Conservation (phyloP, 2,113 vertebrate species). For the Nansenia antarctica region DNA sequence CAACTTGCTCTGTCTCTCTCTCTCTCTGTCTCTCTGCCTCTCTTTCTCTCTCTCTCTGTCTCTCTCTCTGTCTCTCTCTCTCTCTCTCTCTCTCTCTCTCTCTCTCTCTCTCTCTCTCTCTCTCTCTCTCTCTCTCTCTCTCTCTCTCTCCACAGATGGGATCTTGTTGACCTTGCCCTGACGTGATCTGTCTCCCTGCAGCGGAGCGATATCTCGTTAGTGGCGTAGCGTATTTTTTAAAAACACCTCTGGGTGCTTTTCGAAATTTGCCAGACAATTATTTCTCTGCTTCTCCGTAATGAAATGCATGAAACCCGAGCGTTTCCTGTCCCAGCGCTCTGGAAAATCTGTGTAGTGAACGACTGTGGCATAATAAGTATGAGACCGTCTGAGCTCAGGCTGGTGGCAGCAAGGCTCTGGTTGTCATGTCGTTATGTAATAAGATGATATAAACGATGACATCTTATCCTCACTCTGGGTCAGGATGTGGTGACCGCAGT, state of each 20-base stretch:
- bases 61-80: not conserved
- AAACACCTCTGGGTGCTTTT: not conserved
- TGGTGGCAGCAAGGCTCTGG: not conserved
- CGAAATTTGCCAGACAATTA: not conserved
- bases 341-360: not conserved
- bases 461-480: too few species aligned
- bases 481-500: too few species aligned
- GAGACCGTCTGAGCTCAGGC: not conserved
- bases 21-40: constrained; percentile 3
- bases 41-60: not conserved
- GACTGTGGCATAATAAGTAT: not conserved
- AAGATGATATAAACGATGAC: too few species aligned
- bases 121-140: not conserved
- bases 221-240: constrained; percentile 9
- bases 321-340: too few species aligned
- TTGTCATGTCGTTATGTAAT: not conserved
- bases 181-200: constrained; percentile 37
- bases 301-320: too few species aligned
- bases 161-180: constrained; percentile 21
- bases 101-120: not conserved
- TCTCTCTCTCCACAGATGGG: not conserved
- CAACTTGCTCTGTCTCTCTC: not conserved
- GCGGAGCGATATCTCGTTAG: constrained; percentile 22
- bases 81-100: not conserved
- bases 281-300: too few species aligned